These are phyloP conservation scores for Drosophila anceps DNA, from an alignment of 2,888 invertebrate species.

Conservation along the genomic window DNA sequence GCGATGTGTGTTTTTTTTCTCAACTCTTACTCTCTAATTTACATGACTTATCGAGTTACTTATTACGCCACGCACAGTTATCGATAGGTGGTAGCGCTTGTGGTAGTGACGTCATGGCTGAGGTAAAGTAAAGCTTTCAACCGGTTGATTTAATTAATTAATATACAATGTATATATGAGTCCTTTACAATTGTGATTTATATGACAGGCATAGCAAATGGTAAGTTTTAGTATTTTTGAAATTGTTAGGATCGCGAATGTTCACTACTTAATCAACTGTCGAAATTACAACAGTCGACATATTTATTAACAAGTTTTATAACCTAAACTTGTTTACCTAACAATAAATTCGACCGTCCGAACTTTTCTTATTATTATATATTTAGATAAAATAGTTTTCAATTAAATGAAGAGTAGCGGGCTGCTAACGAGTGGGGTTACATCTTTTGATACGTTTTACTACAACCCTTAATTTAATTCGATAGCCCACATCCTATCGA, in stretches of 20 bases:
- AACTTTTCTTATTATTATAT: background rate
- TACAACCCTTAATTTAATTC: constrained; percentile 22
- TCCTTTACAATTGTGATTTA: accelerated
- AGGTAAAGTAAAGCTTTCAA: background rate
- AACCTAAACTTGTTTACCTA: too few relatives aligned
- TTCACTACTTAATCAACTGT: too few relatives aligned
- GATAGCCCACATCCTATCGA: constrained; percentile 38
- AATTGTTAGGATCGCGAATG: background rate
- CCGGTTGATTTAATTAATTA: too few relatives aligned
- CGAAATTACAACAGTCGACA: background rate
- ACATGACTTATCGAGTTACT: constrained; percentile 21
- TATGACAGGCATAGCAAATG: background rate
- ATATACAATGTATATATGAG: background rate
- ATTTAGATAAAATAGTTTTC: background rate
- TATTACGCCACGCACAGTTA: constrained; percentile 1
- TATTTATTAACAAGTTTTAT: background rate
- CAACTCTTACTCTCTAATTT: constrained; percentile 10
- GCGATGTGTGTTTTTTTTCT: constrained; percentile 7
- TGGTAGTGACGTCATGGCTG: background rate
- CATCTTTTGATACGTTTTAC: background rate
- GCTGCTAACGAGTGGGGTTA: background rate
- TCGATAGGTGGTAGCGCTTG: constrained; percentile 17
- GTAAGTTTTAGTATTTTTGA: background rate
- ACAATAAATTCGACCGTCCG: too few relatives aligned
- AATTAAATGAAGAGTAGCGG: background rate